These are phyloP conservation scores for Champsocephalus esox DNA, from an alignment of 2,797 vertebrate species.

Conservation along the genomic window DNA sequence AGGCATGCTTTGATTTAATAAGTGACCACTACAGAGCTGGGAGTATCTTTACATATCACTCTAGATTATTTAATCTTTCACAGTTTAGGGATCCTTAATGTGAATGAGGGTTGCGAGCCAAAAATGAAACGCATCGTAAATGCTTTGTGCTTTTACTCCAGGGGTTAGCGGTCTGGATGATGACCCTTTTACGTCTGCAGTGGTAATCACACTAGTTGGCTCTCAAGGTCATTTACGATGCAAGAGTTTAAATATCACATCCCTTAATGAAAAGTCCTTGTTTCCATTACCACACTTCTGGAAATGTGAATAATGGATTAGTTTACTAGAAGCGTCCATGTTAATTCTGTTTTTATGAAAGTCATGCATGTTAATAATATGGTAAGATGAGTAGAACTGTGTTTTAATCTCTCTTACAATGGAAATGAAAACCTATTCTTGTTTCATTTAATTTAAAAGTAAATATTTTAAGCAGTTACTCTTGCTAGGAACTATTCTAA, in stretches of 20 bases:
- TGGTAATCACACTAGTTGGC: constrained; percentile 50
- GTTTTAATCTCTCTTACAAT: neutral
- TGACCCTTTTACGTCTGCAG: constrained; percentile 38
- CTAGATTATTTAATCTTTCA: neutral
- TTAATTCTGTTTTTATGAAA: constrained; percentile 9
- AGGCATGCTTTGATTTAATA: constrained; percentile 1
- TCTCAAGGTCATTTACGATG: constrained; percentile 70
- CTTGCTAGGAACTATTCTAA: neutral
- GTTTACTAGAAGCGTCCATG: neutral
- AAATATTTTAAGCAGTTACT: constrained; percentile 5
- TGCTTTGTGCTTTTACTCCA: constrained; percentile 37
- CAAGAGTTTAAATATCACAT: constrained; percentile 66
- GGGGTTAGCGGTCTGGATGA: constrained; percentile 39
- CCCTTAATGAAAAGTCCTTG: constrained; percentile 57
- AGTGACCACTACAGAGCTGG: neutral
- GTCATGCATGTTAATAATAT: neutral
- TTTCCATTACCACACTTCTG: constrained; percentile 38
- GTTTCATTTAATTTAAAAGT: constrained; percentile 17
- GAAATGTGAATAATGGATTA: constrained; percentile 12
- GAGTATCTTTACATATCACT: constrained; percentile 2
- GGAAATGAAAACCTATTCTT: neutral
- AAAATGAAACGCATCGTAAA: constrained; percentile 37
- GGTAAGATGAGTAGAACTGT: neutral
- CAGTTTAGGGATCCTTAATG: constrained; percentile 13
- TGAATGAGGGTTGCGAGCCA: constrained; percentile 18